These are phyloP conservation scores for Enteromius thamalakanensis DNA, from an alignment of 2,797 vertebrate species.

Conservation along the genomic window DNA sequence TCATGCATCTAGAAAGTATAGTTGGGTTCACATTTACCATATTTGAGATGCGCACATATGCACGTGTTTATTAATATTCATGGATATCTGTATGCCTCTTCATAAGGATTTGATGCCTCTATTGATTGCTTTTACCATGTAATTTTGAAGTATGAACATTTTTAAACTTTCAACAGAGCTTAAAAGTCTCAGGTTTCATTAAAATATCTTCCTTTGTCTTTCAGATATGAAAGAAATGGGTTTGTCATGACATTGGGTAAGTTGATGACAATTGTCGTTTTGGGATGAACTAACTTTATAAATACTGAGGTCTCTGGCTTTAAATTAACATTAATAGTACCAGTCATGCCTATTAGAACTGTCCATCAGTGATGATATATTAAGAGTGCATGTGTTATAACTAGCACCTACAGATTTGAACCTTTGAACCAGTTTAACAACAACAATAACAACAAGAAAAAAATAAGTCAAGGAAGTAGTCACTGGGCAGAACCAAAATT, in stretches of 20 bases:
- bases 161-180: no score
- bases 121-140: background rate
- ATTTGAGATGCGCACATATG: background rate
- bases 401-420: conserved; percentile 39
- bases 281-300: background rate
- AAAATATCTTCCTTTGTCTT: background rate
- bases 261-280: background rate
- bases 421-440: conserved; percentile 32
- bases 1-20: background rate
- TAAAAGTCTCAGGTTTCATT: background rate
- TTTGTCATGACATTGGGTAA: background rate
- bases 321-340: background rate
- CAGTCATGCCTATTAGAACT: background rate
- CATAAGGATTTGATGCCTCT: background rate
- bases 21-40: background rate
- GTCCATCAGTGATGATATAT: background rate
- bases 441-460: background rate
- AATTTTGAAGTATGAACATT: background rate
- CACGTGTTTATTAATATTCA: background rate
- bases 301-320: conserved; percentile 19
- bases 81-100: background rate
- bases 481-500: conserved; percentile 55
- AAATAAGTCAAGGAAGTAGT: conserved; percentile 33
- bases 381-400: conserved; percentile 23
- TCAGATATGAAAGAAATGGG: background rate